These are phyloP conservation scores for Anneissia japonica DNA, from an alignment of 35 echinoderm and acorn worm species.

Conservation along the genomic window DNA sequence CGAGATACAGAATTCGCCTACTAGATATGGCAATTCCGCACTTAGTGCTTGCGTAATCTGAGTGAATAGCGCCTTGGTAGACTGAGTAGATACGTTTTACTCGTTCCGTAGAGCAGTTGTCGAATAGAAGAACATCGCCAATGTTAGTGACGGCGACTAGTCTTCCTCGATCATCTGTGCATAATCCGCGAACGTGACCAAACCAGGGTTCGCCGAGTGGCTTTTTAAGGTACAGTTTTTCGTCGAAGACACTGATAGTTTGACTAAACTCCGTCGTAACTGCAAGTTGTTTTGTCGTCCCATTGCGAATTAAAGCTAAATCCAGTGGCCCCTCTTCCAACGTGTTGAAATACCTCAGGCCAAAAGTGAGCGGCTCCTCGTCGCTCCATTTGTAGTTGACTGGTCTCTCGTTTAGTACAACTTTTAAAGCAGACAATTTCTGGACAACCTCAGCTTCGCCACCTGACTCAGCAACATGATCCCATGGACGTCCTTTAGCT, in stretches of 20 bases:
- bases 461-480: too few species aligned
- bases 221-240: background rate
- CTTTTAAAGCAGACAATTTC: background rate
- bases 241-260: background rate
- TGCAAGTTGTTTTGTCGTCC: background rate
- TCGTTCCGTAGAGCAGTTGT: background rate
- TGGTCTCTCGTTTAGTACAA: background rate
- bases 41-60: background rate
- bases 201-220: background rate
- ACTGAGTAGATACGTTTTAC: background rate
- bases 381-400: background rate
- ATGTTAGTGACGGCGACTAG: background rate
- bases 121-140: background rate
- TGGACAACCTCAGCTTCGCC: too few species aligned
- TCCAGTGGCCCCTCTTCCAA: background rate
- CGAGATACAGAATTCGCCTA: background rate
- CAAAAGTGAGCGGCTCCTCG: background rate
- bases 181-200: background rate
- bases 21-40: background rate
- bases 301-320: background rate
- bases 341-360: background rate
- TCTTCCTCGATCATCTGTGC: background rate
- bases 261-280: background rate
- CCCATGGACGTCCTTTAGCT: too few species aligned
- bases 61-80: background rate